Percentiles rank a stretch among this genome's conserved stretches.
These are phyloP conservation scores for Vesta saturnalis DNA, from an alignment of 2,888 invertebrate genomes.

Conservation along the genomic window DNA sequence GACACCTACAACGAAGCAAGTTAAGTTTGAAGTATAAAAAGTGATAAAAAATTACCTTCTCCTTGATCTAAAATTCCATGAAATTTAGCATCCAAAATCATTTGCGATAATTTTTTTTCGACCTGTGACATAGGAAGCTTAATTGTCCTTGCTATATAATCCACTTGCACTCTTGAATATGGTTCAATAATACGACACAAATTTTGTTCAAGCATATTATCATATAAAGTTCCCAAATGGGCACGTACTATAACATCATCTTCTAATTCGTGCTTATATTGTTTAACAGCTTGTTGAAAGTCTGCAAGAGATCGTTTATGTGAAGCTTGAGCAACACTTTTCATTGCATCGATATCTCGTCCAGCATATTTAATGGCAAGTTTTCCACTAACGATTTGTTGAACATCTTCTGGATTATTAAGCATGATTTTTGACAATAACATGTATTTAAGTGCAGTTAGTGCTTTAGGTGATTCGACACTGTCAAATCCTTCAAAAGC, in stretches of 20 bases:
- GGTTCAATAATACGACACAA: slow-evolving; percentile 98
- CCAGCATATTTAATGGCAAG: slow-evolving; percentile 96
- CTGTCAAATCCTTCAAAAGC: slow-evolving; percentile 99
- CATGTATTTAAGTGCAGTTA: slow-evolving; percentile 99
- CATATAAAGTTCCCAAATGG: slow-evolving; percentile 96
- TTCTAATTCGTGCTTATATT: slow-evolving; percentile 88
- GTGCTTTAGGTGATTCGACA: slow-evolving; percentile 89
- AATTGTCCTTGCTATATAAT: slow-evolving; percentile 91
- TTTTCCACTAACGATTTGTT: slow-evolving; percentile 95
- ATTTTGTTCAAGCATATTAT: slow-evolving; percentile 99
- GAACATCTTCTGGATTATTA: slow-evolving; percentile 95
- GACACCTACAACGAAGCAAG: slow-evolving; percentile 68
- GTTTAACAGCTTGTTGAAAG: slow-evolving; percentile 89
- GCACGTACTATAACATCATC: slow-evolving; percentile 97
- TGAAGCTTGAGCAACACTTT: slow-evolving; percentile 94
- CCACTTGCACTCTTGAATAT: slow-evolving; percentile 95
- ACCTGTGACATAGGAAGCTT: slow-evolving; percentile 90
- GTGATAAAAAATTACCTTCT: slow-evolving; percentile 67
- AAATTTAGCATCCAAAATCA: slow-evolving; percentile 99
- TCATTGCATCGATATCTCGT: slow-evolving; percentile 97
- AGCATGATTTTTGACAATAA: slow-evolving; percentile 98
- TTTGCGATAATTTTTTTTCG: slow-evolving; percentile 98
- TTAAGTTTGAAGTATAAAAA: slow-evolving; percentile 8
- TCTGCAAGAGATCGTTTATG: slow-evolving; percentile 97
- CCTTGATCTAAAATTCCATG: slow-evolving; percentile 98